These are phyloP conservation scores for Mamestra brassicae DNA, from an alignment of 2,888 invertebrate species.

Conservation along the genomic window DNA sequence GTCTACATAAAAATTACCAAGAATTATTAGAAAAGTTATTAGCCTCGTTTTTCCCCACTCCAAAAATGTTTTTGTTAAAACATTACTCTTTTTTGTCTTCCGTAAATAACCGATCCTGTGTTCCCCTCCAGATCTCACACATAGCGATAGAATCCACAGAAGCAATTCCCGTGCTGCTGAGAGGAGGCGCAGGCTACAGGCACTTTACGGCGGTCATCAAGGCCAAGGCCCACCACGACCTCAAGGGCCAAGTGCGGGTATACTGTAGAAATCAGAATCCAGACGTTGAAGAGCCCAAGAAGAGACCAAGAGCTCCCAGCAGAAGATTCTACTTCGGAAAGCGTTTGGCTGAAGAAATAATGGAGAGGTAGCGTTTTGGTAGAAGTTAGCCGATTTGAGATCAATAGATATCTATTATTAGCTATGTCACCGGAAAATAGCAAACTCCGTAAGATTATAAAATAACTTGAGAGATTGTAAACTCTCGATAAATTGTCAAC, in stretches of 20 bases:
- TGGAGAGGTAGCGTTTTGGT: constrained; percentile 9
- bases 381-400: constrained; percentile 13
- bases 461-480: too few species aligned
- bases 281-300: neutral
- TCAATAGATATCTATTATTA: constrained; percentile 8
- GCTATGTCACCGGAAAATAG: neutral
- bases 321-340: constrained; percentile 48
- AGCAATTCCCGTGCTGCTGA: constrained; percentile 78
- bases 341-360: constrained; percentile 7
- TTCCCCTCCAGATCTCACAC: constrained; percentile 74
- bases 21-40: too few species aligned
- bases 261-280: constrained; percentile 69
- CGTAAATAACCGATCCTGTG: neutral
- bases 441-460: too few species aligned
- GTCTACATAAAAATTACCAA: too few species aligned
- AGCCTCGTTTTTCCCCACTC: too few species aligned
- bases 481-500: too few species aligned
- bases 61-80: too few species aligned
- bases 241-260: constrained; percentile 75
- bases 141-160: constrained; percentile 78
- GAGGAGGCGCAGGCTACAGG: constrained; percentile 81
- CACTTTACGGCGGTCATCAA: constrained; percentile 76
- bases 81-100: neutral
- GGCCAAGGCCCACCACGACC: constrained; percentile 68
- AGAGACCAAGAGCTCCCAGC: neutral